Evolutionary conservation across 2,888 invertebrate genomes (phyloP).

Genomic region (Amaurobius ferox): DNA sequence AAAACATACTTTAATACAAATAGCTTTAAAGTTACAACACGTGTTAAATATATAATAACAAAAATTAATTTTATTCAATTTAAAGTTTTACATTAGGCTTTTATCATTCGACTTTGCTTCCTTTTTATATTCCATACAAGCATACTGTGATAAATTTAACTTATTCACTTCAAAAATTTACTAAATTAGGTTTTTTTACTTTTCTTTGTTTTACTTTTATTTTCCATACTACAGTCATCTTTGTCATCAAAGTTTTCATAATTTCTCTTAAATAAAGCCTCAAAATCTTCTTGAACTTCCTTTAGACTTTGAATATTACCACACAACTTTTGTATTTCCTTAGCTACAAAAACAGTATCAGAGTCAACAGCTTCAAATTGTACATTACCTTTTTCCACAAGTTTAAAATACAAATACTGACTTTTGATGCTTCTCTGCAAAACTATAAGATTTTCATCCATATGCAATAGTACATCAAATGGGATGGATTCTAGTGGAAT

Average conservation of each 20-base stretch:
- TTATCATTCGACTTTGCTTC: too few species aligned
- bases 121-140: too few species aligned
- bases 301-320: slow-evolving; percentile 1
- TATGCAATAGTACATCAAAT: slow-evolving; percentile 22
- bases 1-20: too few species aligned
- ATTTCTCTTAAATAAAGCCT: slow-evolving; percentile 35
- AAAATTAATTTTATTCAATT: too few species aligned
- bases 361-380: not conserved
- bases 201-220: not conserved
- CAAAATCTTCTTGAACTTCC: slow-evolving; percentile 42
- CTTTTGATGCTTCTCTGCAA: not conserved
- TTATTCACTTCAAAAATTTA: too few species aligned
- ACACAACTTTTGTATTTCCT: slow-evolving; percentile 29
- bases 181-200: not conserved
- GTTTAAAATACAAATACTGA: not conserved
- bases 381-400: not conserved
- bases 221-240: not conserved
- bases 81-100: too few species aligned
- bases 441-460: slow-evolving; percentile 5
- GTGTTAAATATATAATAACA: too few species aligned
- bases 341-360: not conserved
- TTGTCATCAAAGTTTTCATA: slow-evolving; percentile 54
- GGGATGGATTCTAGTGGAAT: slow-evolving; percentile 3
- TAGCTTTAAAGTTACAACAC: too few species aligned
- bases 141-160: too few species aligned